Evolutionary conservation across 2,113 vertebrate species (phyloP), one percentile per base, ranked within the genome.

Genomic region (Pluvianellus socialis): DNA sequence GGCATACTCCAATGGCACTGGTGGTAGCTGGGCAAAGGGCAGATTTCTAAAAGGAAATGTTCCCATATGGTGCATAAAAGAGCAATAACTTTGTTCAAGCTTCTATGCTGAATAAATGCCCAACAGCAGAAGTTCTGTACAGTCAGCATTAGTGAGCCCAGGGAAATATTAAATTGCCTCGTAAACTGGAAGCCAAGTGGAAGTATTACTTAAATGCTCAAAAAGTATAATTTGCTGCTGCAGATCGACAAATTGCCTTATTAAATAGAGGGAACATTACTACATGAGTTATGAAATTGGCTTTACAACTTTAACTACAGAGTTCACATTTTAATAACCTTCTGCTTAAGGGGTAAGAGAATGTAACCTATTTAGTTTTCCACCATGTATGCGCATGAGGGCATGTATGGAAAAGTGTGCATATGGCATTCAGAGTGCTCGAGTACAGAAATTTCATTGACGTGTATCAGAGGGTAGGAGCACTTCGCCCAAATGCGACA

Each of bases 91-190:
- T 94, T 95, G 65, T 86, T 94, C 87, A 77, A 94, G 67, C 45
- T 94, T 94, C 96, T 93, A 66, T 91, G 90, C 86, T 97, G 96
- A 97, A 92, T 88, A 95, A 96, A 95, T 90, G 91, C 76, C 90
- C 86, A 93, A 55, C 30, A 86, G 63, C 91, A 94, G 66, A 89
- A 95, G 73, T 94, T 96, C 75, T 96, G 92, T 91, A 62, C 66
- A 94, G 92, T 96, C 96, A 98, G 96, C 96, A 90, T 53, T 83
- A 81, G 92, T 79, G 81, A 97, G 88, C 82, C 75, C 70, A 79
- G 82, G 79, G 79, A 96, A 97, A 88, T 94, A 90, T 77, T 92
- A 96, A 96, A 96, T 83, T 95, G 88, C 84, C 87, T 97, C 50
- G 1, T 97, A 97, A 97, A 97, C 83, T 91, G 75, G 61, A 94